Base-by-base conservation (phyloP, 2,113 vertebrate species). In the Nannobrachium achirus region DNA sequence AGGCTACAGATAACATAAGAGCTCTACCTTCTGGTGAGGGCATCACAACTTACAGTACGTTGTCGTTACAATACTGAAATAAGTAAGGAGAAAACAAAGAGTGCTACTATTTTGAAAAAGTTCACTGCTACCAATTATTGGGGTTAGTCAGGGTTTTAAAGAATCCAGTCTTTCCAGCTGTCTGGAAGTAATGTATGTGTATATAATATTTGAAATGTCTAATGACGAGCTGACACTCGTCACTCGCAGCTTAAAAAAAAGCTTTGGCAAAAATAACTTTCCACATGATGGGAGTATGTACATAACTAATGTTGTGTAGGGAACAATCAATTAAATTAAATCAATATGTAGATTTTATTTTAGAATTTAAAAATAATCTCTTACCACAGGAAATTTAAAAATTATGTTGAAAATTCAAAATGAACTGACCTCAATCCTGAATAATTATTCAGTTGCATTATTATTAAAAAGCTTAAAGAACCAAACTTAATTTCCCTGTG, bases 91-190 rank as follows among this genome's bases (percentile, higher is more conserved):
- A 2, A 45, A 61, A 61, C 4, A 58, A 41, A 18, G 8, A 53
- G 56, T 78, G 74, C 51, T 68, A 75, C 51, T 68, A 75, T 62
- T 7, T 49, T 58, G 33, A 61, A 18, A 25, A 18, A 56, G 62
- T 60, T 41, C 56, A 66, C 69, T 61, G 84, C 81, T 68, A 74
- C 62, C 14, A 48, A 38, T 15, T 14, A 14, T 50, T 16, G 16
- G 8, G 56, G 58, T 76, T 63, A n/a, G 50, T 33, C 15, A 16
- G n/a, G n/a, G 16, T 50, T 49, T 33, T 55, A 55, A 50, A 50
- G 56, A 20, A 63, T 52, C 40, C 45, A 68, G 38, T 51, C 25
- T 33, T 33, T 33, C 25, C 3, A 33, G 25, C 25, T 33, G 25
- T 33, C 1, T 4, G 25, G 25, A 33, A 33, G 25, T 33, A 33